phyloP scores from a whole-genome alignment of 2,797 vertebrate species.

The Masticophis lateralis region DNA sequence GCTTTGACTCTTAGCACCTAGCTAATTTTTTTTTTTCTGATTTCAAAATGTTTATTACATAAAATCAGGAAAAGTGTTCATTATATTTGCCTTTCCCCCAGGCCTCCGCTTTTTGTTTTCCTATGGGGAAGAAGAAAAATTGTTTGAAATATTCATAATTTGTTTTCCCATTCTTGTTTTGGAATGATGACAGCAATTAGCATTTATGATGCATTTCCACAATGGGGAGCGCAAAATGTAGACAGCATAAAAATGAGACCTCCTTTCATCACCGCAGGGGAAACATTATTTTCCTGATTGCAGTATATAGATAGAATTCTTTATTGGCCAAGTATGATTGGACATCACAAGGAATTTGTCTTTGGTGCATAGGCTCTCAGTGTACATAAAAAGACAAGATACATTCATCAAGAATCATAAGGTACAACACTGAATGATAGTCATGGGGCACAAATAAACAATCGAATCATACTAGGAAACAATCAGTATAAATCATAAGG shows the following conservation, averaged over 20 bases:
- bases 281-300: not conserved
- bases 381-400: too few species aligned
- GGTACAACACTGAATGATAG: too few species aligned
- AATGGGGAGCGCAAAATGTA: not conserved
- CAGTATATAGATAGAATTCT: not conserved
- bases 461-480: too few species aligned
- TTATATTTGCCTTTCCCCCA: not conserved
- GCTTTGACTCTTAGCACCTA: not conserved
- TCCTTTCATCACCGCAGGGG: not conserved
- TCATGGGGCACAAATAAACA: too few species aligned
- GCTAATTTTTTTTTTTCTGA: not conserved
- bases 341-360: too few species aligned
- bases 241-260: not conserved
- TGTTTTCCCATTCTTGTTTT: not conserved
- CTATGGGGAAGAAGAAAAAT: not conserved
- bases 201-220: not conserved
- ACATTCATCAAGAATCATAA: too few species aligned
- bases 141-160: not conserved
- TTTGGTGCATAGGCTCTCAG: too few species aligned
- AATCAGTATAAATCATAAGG: too few species aligned
- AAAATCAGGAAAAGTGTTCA: not conserved
- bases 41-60: not conserved
- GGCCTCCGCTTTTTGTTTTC: not conserved
- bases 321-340: too few species aligned
- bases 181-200: not conserved